A percentile compares a stretch with the other conserved stretches of the same genome.
These are phyloP conservation scores for Nemotelus pantherinus DNA, from an alignment of 2,888 invertebrate species.

Conservation along the genomic window DNA sequence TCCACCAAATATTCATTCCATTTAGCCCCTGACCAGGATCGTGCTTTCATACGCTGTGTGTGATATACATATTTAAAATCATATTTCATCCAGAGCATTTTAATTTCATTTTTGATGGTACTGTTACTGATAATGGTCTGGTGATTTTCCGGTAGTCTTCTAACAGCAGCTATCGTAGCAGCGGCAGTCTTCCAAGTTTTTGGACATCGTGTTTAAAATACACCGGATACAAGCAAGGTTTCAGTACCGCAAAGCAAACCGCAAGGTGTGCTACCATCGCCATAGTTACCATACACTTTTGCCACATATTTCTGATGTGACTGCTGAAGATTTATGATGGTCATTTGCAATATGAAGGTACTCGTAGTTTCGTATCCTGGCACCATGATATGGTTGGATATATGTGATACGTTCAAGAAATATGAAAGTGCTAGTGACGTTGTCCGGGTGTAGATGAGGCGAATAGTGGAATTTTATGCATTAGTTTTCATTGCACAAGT, in stretches of 20 bases:
- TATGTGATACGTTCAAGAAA: too few relatives aligned
- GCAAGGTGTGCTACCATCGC: background rate
- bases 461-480: too few relatives aligned
- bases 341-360: constrained; percentile 15
- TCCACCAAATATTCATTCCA: too few relatives aligned
- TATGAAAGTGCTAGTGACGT: too few relatives aligned
- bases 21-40: too few relatives aligned
- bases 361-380: too few relatives aligned
- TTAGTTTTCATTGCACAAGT: too few relatives aligned
- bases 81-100: constrained; percentile 22
- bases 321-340: constrained; percentile 17
- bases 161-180: background rate
- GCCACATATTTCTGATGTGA: background rate
- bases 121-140: constrained; percentile 11
- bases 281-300: background rate
- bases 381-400: too few relatives aligned
- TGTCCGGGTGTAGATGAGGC: too few relatives aligned
- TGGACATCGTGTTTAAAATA: too few relatives aligned
- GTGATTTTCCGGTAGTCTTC: constrained; percentile 7
- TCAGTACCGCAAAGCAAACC: background rate
- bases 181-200: background rate
- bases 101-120: constrained; percentile 16
- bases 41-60: background rate
- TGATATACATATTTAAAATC: constrained; percentile 20
- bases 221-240: background rate